Percentiles rank a stretch among this genome's conserved stretches.
Conservation (phyloP, 2,113 vertebrate species). For the Malurus cyaneus region DNA sequence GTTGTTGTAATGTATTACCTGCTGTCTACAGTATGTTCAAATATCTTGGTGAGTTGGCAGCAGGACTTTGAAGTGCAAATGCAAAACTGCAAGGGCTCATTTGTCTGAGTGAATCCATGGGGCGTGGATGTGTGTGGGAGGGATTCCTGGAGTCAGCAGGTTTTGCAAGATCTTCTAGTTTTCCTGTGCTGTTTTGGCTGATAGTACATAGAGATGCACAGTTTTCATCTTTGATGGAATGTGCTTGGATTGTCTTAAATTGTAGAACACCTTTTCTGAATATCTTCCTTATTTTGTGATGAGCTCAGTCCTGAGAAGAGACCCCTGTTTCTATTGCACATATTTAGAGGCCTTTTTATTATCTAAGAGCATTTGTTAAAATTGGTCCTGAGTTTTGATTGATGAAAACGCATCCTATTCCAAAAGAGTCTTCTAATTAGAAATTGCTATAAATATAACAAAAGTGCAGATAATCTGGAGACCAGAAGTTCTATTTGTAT, state of each 20-base stretch:
- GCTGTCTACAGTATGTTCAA: neutral
- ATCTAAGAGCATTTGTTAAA: neutral
- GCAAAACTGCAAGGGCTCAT: slow-evolving; percentile 41
- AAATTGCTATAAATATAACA: neutral
- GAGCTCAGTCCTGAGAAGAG: neutral
- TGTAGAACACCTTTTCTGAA: neutral
- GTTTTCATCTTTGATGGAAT: slow-evolving; percentile 24
- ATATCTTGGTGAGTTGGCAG: slow-evolving; percentile 21
- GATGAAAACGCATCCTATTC: neutral
- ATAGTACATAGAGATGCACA: neutral
- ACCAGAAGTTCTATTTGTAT: neutral
- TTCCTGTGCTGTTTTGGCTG: slow-evolving; percentile 22
- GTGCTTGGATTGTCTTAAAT: neutral
- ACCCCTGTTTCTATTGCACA: rapidly evolving
- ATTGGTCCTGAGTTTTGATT: neutral
- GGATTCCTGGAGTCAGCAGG: slow-evolving; percentile 61
- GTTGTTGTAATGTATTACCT: neutral
- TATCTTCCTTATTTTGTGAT: neutral
- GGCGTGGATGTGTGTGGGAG: slow-evolving; percentile 58
- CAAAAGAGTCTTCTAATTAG: neutral
- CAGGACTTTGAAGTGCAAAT: slow-evolving; percentile 66
- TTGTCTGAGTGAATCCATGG: slow-evolving; percentile 47
- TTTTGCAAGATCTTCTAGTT: slow-evolving; percentile 65
- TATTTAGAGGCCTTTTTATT: neutral
- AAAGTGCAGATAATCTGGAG: neutral